These are phyloP conservation scores for Trichogramma evanescens DNA, from an alignment of 2,888 invertebrate species.

Conservation along the genomic window DNA sequence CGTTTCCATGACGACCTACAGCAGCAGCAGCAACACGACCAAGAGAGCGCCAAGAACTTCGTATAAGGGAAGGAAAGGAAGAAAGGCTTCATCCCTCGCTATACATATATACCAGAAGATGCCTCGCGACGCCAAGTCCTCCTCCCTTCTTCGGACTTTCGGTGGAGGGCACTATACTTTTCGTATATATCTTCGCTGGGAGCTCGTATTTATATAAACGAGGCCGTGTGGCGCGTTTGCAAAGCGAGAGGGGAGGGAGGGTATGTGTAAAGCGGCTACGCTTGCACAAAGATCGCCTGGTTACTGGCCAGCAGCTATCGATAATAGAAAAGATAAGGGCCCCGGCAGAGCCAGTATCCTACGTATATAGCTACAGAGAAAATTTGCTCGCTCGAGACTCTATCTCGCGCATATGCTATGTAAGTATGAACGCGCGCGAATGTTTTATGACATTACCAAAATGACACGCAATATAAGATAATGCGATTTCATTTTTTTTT, in stretches of 20 bases:
- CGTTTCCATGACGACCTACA: too few relatives aligned
- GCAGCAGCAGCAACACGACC: too few relatives aligned
- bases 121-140: too few relatives aligned
- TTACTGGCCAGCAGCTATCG: conserved; percentile 37
- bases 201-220: not conserved
- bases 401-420: too few relatives aligned
- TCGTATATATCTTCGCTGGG: not conserved
- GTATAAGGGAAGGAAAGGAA: too few relatives aligned
- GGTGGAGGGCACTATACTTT: too few relatives aligned
- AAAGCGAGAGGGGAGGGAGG: conserved; percentile 27
- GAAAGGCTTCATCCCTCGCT: not conserved
- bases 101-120: too few relatives aligned
- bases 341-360: not conserved
- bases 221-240: conserved; percentile 25
- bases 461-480: conserved; percentile 28
- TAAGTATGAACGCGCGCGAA: conserved; percentile 4
- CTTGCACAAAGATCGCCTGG: not conserved
- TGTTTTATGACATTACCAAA: conserved; percentile 31
- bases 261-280: not conserved
- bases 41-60: too few relatives aligned
- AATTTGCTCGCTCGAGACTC: conserved; percentile 3
- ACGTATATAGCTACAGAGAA: conserved; percentile 10
- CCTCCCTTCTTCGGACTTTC: too few relatives aligned
- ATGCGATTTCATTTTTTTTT: not conserved
- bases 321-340: conserved; percentile 47